These are phyloP conservation scores for Nephrocerus scutellatus DNA, from an alignment of 2,888 invertebrate species.

Conservation along the genomic window DNA sequence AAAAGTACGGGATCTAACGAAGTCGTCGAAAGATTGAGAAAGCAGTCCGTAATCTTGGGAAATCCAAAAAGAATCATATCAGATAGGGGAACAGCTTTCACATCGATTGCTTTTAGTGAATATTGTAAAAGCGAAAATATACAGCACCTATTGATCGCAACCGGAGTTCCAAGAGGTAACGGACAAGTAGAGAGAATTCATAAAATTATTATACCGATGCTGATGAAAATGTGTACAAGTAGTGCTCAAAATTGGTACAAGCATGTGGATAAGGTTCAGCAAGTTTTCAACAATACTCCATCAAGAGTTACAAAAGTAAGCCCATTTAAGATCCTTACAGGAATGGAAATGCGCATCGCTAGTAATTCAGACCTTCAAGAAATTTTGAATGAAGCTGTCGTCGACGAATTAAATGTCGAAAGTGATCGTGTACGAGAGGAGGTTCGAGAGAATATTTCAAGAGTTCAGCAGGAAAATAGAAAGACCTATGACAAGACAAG, in stretches of 20 bases:
- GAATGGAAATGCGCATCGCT: constrained; percentile 10
- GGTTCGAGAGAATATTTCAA: constrained; percentile 1
- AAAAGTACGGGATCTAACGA: constrained; percentile 29
- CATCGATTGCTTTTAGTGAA: constrained; percentile 30
- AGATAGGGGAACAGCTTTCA: constrained; percentile 40
- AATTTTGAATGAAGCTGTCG: constrained; percentile 4
- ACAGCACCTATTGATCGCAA: constrained; percentile 28
- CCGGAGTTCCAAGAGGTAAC: constrained; percentile 32
- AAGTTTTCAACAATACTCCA: constrained; percentile 21
- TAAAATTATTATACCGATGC: constrained; percentile 29
- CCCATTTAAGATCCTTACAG: constrained; percentile 17
- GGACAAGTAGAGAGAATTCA: constrained; percentile 37
- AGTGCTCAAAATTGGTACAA: constrained; percentile 31
- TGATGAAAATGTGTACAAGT: constrained; percentile 32
- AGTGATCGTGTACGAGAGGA: constrained; percentile 5
- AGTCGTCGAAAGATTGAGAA: constrained; percentile 24
- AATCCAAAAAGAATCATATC: constrained; percentile 31
- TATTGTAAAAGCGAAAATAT: constrained; percentile 30
- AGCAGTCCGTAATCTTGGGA: constrained; percentile 7
- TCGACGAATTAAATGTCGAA: constrained; percentile 1
- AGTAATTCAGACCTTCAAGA: constrained; percentile 5
- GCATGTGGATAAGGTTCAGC: constrained; percentile 15
- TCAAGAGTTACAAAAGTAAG: background rate
- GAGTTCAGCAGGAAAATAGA: constrained; percentile 6
- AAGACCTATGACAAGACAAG: constrained; percentile 3